These are phyloP conservation scores for Oreohelix idahoensis DNA, from an alignment of 1,140 invertebrate genomes.

Conservation along the genomic window DNA sequence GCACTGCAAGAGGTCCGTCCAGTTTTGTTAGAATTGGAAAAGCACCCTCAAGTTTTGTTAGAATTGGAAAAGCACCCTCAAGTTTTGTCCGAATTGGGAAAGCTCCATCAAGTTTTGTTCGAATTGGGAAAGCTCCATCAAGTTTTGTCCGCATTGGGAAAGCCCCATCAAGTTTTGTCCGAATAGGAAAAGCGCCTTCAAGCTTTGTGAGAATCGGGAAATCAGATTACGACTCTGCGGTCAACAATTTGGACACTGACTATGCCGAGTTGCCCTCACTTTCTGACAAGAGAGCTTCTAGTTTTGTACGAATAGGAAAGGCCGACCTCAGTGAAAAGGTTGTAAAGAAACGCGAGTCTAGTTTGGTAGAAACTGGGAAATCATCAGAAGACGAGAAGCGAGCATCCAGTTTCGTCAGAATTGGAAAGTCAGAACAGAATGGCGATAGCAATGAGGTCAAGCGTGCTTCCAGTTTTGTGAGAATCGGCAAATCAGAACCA, in stretches of 20 bases:
- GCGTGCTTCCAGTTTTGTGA: constrained; percentile 35
- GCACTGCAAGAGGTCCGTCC: background rate
- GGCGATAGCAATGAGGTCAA: constrained; percentile 10
- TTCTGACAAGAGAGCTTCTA: background rate
- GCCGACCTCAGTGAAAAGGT: background rate
- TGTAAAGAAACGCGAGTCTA: constrained; percentile 13
- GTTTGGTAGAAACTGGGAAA: constrained; percentile 39
- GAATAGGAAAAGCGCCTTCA: constrained; percentile 28
- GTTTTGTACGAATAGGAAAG: constrained; percentile 36
- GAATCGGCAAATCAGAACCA: constrained; percentile 26
- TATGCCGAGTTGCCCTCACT: background rate
- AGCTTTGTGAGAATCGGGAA: constrained; percentile 46
- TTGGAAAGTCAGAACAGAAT: constrained; percentile 16
- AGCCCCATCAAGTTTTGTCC: background rate
- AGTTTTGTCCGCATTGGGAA: constrained; percentile 29
- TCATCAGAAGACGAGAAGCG: background rate
- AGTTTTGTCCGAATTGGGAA: background rate
- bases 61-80: constrained; percentile 28
- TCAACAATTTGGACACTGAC: background rate
- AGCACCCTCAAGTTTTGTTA: constrained; percentile 20
- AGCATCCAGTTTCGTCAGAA: constrained; percentile 44
- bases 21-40: constrained; percentile 41
- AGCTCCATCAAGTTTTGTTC: background rate
- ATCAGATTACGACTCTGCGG: constrained; percentile 2
- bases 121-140: constrained; percentile 19